phyloP scores from a whole-genome alignment of 2,888 invertebrate species.

The Crocallis elinguaria region DNA sequence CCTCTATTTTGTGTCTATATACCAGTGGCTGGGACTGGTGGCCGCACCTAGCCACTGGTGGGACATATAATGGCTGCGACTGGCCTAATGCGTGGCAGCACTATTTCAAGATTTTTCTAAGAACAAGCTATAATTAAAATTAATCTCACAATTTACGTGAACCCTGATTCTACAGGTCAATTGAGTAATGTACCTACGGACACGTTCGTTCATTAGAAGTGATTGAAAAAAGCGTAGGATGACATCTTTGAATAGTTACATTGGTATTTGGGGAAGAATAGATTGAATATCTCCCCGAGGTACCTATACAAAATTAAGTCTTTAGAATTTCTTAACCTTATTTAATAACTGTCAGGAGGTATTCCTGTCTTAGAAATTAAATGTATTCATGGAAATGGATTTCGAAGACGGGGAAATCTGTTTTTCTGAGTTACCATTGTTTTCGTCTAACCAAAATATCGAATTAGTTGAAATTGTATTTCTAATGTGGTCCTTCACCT shows the following conservation, averaged over 20 bases:
- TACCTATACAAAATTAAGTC: slow-evolving; percentile 13
- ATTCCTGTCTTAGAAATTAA: background rate
- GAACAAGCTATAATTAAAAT: background rate
- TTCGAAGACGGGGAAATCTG: background rate
- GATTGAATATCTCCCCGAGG: background rate
- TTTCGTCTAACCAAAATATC: background rate
- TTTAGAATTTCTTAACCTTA: slow-evolving; percentile 11
- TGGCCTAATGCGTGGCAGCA: too few relatives aligned
- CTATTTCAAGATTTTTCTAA: too few relatives aligned
- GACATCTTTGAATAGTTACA: slow-evolving; percentile 2
- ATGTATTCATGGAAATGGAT: background rate
- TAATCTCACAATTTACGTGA: background rate
- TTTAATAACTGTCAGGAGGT: slow-evolving; percentile 6
- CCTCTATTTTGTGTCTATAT: too few relatives aligned
- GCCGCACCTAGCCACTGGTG: too few relatives aligned
- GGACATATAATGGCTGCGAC: too few relatives aligned
- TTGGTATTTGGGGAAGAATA: background rate
- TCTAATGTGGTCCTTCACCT: too few relatives aligned
- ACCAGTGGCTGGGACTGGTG: too few relatives aligned
- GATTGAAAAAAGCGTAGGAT: slow-evolving; percentile 31
- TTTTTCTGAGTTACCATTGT: slow-evolving; percentile 1
- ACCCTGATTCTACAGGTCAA: slow-evolving; percentile 8
- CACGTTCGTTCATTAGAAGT: slow-evolving; percentile 8
- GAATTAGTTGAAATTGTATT: background rate
- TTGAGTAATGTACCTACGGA: background rate